A percentile compares a stretch with the other conserved stretches of the same genome.
These are phyloP conservation scores for Monodelphis domestica DNA, from an alignment of 2,797 vertebrate species.

Conservation along the genomic window DNA sequence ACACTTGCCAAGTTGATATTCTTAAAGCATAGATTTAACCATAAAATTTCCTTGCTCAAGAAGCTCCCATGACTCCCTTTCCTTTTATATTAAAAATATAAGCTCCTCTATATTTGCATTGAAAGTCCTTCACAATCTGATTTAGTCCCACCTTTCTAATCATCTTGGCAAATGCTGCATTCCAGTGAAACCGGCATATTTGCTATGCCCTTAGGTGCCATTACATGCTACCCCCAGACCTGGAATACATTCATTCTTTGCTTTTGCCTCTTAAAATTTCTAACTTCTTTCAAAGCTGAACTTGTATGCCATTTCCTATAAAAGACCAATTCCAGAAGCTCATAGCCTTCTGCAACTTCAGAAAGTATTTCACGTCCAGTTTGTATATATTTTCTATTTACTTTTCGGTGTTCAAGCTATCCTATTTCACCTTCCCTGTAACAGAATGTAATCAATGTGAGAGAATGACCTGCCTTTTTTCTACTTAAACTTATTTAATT, in stretches of 20 bases:
- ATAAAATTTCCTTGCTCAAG: background rate
- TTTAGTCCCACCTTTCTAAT: background rate
- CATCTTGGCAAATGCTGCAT: background rate
- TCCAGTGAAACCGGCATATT: background rate
- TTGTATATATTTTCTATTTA: background rate
- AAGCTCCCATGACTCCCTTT: background rate
- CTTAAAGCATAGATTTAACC: background rate
- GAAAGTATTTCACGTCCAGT: background rate
- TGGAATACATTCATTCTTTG: background rate
- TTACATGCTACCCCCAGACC: background rate
- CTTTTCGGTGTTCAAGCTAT: background rate
- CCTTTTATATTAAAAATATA: background rate
- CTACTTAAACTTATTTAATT: background rate
- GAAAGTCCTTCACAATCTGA: background rate
- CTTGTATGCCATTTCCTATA: background rate
- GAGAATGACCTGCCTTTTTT: background rate
- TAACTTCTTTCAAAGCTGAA: background rate
- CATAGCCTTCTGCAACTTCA: background rate
- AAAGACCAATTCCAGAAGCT: background rate
- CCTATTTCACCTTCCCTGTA: background rate
- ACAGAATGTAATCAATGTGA: background rate
- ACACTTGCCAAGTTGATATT: background rate
- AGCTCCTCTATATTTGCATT: background rate
- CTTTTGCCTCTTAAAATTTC: background rate
- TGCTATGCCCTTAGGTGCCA: background rate